Conservation (phyloP, 2,888 invertebrate genomes). For the Monopis laevigella region DNA sequence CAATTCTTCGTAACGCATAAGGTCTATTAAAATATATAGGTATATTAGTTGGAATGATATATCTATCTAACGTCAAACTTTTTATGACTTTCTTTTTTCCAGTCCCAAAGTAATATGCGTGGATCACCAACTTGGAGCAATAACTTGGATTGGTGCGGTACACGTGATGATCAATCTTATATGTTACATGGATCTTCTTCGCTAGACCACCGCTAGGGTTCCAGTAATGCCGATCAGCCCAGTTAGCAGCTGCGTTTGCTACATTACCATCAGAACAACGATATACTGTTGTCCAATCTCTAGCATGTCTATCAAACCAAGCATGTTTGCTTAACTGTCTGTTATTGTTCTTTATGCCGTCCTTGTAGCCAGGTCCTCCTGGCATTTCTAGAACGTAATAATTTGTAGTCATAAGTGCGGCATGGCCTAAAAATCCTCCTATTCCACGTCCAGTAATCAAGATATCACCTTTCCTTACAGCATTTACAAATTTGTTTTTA, state of each 20-base stretch:
- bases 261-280: constrained; percentile 27
- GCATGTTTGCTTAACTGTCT: constrained; percentile 30
- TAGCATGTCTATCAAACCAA: constrained; percentile 35
- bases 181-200: constrained; percentile 34
- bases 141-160: constrained; percentile 34
- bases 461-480: constrained; percentile 35
- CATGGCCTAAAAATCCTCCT: constrained; percentile 35
- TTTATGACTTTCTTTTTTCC: constrained; percentile 29
- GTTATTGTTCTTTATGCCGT: constrained; percentile 27
- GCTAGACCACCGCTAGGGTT: constrained; percentile 27
- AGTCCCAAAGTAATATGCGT: constrained; percentile 36
- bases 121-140: constrained; percentile 38
- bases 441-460: constrained; percentile 30
- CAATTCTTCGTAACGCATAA: constrained; percentile 31
- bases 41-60: constrained; percentile 32
- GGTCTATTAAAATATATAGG: constrained; percentile 33
- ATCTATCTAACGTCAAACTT: constrained; percentile 18
- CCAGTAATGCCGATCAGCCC: constrained; percentile 32
- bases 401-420: constrained; percentile 38
- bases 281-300: constrained; percentile 38
- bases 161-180: constrained; percentile 28
- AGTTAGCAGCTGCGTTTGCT: constrained; percentile 29
- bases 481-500: constrained; percentile 33
- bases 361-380: too few relatives aligned
- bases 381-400: constrained; percentile 39